These are phyloP conservation scores for Hirudinaria manillensis DNA, from an alignment of 2,888 invertebrate genomes.

Conservation along the genomic window DNA sequence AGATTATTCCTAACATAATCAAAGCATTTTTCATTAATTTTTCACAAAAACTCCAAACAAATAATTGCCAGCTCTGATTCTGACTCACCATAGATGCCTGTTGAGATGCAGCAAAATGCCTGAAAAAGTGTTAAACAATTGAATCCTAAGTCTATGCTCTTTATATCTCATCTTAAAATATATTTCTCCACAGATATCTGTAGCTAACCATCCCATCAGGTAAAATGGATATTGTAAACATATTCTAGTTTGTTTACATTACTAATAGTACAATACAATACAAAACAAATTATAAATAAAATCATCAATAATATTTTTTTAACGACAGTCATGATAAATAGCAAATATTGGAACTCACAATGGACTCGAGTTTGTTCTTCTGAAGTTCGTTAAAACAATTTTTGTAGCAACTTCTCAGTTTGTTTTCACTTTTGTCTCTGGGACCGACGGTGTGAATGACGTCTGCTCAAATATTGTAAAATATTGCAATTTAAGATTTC, in stretches of 20 bases:
- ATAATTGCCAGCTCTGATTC: too few species aligned
- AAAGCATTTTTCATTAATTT: too few species aligned
- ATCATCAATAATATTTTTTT: not conserved
- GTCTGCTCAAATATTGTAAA: conserved; percentile 60
- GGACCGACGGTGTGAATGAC: conserved; percentile 87
- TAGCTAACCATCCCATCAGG: too few species aligned
- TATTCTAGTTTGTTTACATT: too few species aligned
- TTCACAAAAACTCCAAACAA: too few species aligned
- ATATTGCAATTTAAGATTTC: not conserved
- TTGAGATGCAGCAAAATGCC: conserved; percentile 83
- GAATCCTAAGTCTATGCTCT: too few species aligned
- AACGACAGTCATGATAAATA: not conserved
- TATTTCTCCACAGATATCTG: too few species aligned
- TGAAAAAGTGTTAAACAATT: conserved; percentile 43
- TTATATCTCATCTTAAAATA: not conserved
- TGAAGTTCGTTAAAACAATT: conserved; percentile 23
- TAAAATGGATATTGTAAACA: too few species aligned
- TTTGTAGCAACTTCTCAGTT: conserved; percentile 25
- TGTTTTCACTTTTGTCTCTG: conserved; percentile 63
- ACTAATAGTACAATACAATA: not conserved
- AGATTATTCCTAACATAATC: too few species aligned
- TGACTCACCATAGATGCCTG: conserved; percentile 74
- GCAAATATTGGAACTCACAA: conserved; percentile 26
- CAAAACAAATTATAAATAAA: not conserved
- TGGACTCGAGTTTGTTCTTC: conserved; percentile 20